These are phyloP conservation scores for Elgonia sp. DNA, from an alignment of 2,888 invertebrate genomes.

Conservation along the genomic window DNA sequence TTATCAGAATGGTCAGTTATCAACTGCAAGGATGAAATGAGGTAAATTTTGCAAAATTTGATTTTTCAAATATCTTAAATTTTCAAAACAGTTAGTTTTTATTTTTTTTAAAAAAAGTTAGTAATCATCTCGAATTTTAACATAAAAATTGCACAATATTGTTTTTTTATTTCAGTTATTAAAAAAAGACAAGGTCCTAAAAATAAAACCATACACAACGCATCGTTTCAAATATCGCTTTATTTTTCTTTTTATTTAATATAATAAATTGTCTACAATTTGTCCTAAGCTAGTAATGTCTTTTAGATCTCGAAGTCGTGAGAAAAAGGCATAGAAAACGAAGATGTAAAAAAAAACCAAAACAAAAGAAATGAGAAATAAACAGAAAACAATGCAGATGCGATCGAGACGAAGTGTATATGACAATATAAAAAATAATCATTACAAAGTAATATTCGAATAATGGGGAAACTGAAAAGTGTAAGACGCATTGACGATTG, in stretches of 20 bases:
- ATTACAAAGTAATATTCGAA: slow-evolving; percentile 16
- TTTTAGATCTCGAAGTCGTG: slow-evolving; percentile 84
- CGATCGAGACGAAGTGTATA: slow-evolving; percentile 47
- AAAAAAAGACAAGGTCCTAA: not conserved
- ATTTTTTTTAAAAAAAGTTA: no score
- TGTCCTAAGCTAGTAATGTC: slow-evolving; percentile 86
- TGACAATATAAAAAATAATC: slow-evolving; percentile 38
- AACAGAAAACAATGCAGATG: slow-evolving; percentile 51
- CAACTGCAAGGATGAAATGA: no score
- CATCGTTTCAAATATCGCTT: slow-evolving; percentile 85
- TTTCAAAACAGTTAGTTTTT: no score
- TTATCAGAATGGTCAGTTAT: no score
- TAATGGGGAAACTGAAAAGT: slow-evolving; percentile 39
- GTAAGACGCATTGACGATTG: slow-evolving; percentile 60
- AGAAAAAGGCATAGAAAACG: slow-evolving; percentile 78
- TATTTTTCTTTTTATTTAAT: slow-evolving; percentile 86
- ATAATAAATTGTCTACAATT: slow-evolving; percentile 87
- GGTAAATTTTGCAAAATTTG: no score
- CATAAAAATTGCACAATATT: no score
- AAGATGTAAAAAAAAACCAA: not conserved
- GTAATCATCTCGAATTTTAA: no score
- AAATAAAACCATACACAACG: not conserved
- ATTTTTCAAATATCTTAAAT: no score
- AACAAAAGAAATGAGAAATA: slow-evolving; percentile 2
- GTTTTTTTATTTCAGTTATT: no score